Percentiles rank a stretch among this genome's conserved stretches.
These are phyloP conservation scores for Dasysyrphus albostriatus DNA, from an alignment of 2,888 invertebrate species.

Conservation along the genomic window DNA sequence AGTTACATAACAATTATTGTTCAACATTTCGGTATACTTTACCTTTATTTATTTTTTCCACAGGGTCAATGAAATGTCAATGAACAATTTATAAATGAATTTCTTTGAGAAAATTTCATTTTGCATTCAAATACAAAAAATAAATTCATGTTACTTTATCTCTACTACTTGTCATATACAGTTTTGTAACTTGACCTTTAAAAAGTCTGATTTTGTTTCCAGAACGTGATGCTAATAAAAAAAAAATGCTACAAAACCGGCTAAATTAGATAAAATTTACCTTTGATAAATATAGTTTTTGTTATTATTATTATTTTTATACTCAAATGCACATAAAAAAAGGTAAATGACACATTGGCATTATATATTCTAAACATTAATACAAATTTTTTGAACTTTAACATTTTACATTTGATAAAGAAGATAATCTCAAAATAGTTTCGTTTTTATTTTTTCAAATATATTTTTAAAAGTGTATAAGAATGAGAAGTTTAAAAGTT, in stretches of 20 bases:
- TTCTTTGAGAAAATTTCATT: conserved; percentile 22
- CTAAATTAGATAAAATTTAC: not conserved
- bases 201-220: not conserved
- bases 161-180: not conserved
- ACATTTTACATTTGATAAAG: not conserved
- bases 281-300: not conserved
- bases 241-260: conserved; percentile 3
- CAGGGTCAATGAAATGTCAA: conserved; percentile 37
- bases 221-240: not conserved
- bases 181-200: conserved; percentile 16
- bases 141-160: not conserved
- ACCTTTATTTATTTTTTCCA: conserved; percentile 31
- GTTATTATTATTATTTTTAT: not conserved
- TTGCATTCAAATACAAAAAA: not conserved
- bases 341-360: not conserved
- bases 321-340: not conserved
- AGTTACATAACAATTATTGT: conserved; percentile 7
- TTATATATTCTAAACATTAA: not conserved
- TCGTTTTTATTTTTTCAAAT: not conserved
- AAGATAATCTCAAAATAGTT: not conserved
- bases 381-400: not conserved
- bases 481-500: not conserved
- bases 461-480: not conserved
- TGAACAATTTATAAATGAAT: conserved; percentile 24
- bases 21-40: conserved; percentile 2